Conservation (phyloP, 2,113 vertebrate species). For the Zapus hudsonius region DNA sequence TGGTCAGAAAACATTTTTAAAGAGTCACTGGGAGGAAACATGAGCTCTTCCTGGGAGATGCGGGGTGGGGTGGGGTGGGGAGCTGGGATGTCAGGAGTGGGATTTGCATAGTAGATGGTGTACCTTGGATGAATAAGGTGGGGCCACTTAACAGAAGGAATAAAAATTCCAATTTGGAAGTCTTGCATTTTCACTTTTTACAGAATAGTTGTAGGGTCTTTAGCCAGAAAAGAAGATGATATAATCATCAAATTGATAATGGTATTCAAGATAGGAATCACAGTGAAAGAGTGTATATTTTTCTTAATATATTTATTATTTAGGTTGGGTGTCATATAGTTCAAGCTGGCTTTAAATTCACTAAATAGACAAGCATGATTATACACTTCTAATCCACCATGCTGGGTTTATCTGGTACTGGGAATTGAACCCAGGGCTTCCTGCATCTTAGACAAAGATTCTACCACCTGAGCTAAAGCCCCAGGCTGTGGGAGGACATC, state of each 20-base stretch:
- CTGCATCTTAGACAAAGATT: no score
- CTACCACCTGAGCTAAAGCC: no score
- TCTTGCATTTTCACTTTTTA: background rate
- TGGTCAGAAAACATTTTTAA: background rate
- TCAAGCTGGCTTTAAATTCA: no score
- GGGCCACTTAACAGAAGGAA: background rate
- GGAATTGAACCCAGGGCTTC: no score
- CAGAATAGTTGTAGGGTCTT: background rate
- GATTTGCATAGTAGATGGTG: background rate
- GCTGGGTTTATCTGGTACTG: no score
- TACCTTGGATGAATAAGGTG: background rate
- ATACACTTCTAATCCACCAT: no score
- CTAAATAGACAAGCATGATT: no score
- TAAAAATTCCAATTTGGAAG: background rate
- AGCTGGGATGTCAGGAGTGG: background rate
- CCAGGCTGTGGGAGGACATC: background rate
- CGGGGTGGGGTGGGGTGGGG: background rate
- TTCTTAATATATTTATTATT: no score
- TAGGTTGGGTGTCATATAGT: no score
- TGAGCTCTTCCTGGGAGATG: background rate
- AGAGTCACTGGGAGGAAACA: background rate
- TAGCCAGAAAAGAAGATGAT: background rate
- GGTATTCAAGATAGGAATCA: background rate
- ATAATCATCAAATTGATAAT: background rate
- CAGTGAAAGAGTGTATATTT: no score